phyloP scores from a whole-genome alignment of 1,140 invertebrate genomes.

The Acromyrmex charruanus region DNA sequence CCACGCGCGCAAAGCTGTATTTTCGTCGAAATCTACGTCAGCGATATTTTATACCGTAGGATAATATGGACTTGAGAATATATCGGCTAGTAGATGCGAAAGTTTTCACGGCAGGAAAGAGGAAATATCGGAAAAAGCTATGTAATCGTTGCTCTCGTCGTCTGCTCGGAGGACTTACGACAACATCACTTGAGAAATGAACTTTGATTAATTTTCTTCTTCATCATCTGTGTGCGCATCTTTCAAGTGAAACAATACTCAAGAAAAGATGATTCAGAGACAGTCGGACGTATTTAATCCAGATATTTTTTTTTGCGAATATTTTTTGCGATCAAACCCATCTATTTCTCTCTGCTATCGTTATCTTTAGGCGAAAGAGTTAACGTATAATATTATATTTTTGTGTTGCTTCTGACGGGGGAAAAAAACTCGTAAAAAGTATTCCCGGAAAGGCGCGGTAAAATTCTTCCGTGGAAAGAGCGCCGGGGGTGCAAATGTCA shows the following conservation, averaged over 20 bases:
- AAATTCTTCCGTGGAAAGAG: slow-evolving; percentile 37
- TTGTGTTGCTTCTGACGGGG: background rate
- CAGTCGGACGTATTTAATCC: slow-evolving; percentile 7
- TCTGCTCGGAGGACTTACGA: background rate
- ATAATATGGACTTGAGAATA: slow-evolving; percentile 40
- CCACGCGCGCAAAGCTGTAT: background rate
- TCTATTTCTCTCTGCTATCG: too few species aligned
- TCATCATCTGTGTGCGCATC: too few species aligned
- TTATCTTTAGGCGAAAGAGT: background rate
- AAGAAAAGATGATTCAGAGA: background rate
- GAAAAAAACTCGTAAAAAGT: slow-evolving; percentile 18
- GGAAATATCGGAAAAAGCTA: slow-evolving; percentile 17
- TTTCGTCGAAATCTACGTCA: background rate
- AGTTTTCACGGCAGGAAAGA: background rate
- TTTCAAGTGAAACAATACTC: background rate
- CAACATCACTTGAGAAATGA: background rate
- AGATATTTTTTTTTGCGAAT: background rate
- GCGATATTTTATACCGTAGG: slow-evolving; percentile 41
- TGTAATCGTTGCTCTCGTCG: background rate
- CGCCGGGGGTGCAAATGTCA: slow-evolving; percentile 17
- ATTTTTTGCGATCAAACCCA: too few species aligned
- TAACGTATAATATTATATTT: background rate
- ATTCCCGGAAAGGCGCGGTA: background rate
- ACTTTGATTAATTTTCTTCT: slow-evolving; percentile 22
- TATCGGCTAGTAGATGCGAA: slow-evolving; percentile 3